These are phyloP conservation scores for Epinotia nisella DNA, from an alignment of 2,888 invertebrate genomes.

Conservation along the genomic window DNA sequence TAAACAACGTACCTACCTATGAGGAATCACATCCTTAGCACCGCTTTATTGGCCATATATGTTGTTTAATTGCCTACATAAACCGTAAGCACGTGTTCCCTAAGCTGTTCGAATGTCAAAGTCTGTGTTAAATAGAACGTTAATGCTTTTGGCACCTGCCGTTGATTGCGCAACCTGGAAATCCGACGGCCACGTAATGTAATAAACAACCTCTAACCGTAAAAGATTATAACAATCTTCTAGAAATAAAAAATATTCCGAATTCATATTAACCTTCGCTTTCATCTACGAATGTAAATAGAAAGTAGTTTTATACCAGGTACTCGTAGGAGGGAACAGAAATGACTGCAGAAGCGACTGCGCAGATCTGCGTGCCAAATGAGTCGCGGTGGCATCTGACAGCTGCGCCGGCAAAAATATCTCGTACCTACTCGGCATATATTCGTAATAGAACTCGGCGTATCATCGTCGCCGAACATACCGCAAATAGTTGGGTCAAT, in stretches of 20 bases:
- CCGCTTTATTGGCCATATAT: conserved; percentile 23
- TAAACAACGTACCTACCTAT: background rate
- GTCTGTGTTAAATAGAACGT: conserved; percentile 22
- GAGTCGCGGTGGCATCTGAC: conserved; percentile 67
- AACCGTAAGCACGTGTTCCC: conserved; percentile 20
- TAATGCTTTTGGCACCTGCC: conserved; percentile 27
- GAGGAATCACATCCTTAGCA: background rate
- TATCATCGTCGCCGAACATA: conserved; percentile 54
- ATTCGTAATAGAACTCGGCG: conserved; percentile 57
- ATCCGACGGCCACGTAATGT: conserved; percentile 12
- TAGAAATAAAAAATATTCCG: conserved; percentile 1
- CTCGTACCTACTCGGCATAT: conserved; percentile 65
- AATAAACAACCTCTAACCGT: conserved; percentile 35
- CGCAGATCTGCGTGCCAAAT: conserved; percentile 61
- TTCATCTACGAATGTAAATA: background rate
- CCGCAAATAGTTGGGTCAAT: conserved; percentile 77
- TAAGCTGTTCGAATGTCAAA: conserved; percentile 26
- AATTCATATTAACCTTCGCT: background rate
- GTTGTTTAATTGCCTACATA: conserved; percentile 22
- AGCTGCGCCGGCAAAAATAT: conserved; percentile 76
- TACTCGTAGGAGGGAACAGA: conserved; percentile 13
- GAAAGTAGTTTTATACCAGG: background rate
- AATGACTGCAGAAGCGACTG: conserved; percentile 45
- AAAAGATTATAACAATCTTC: conserved; percentile 22
- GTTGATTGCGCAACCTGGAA: conserved; percentile 24